phyloP scores from a whole-genome alignment of 2,113 vertebrate genomes.

The Indri indri region DNA sequence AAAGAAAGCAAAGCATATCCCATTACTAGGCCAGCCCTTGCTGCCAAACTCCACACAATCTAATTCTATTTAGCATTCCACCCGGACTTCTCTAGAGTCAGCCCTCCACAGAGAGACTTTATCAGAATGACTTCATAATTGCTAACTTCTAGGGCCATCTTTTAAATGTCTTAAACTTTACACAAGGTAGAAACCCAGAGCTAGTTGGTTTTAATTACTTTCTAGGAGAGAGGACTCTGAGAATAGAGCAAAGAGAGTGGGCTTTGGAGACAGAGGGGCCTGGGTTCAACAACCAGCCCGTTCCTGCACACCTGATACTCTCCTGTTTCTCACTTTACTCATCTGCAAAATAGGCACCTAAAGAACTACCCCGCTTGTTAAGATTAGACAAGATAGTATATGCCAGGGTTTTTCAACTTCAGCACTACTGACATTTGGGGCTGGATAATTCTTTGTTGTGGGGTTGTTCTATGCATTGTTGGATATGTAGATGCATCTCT shows the following conservation, averaged over 20 bases:
- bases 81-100: not conserved
- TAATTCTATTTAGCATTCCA: not conserved
- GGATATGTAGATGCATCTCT: not conserved
- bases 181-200: not conserved
- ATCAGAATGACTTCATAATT: not conserved
- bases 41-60: not conserved
- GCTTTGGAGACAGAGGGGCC: not conserved
- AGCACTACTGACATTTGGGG: no score
- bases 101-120: not conserved
- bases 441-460: not conserved
- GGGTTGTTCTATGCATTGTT: not conserved
- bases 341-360: not conserved
- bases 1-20: not conserved
- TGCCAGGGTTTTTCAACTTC: no score
- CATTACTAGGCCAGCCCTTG: not conserved
- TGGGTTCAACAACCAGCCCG: not conserved
- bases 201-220: not conserved
- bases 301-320: not conserved
- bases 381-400: not conserved
- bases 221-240: not conserved
- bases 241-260: not conserved
- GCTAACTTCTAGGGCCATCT: not conserved
- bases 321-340: not conserved
- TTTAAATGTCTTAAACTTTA: conserved; percentile 19
- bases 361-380: no score